Conservation (phyloP, 2,797 vertebrate genomes). For the Anguilla obscura region DNA sequence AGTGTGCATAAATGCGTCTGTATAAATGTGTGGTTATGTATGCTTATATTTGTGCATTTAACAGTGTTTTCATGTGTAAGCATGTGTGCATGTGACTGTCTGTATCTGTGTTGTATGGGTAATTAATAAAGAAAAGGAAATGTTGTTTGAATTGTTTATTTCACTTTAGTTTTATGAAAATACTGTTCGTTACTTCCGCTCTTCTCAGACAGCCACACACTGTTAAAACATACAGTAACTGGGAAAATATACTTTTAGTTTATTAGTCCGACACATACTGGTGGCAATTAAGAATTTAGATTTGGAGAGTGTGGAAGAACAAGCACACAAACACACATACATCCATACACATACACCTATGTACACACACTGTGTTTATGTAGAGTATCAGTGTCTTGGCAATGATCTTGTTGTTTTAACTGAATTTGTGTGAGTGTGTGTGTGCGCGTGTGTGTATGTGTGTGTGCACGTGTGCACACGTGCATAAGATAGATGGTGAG, state of each 20-base stretch:
- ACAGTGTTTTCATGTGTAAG: no score
- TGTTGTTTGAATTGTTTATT: constrained; percentile 49
- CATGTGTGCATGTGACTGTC: no score
- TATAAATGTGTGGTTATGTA: no score
- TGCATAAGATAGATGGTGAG: constrained; percentile 2
- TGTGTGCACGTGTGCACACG: neutral
- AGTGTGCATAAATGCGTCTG: neutral
- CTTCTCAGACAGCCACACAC: constrained; percentile 36
- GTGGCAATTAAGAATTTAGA: constrained; percentile 26
- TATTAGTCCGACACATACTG: constrained; percentile 42
- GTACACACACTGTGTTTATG: constrained; percentile 1
- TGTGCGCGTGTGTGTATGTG: neutral
- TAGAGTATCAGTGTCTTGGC: neutral
- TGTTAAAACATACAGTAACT: constrained; percentile 44
- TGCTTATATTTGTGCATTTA: no score
- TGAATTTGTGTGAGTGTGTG: constrained; percentile 11
- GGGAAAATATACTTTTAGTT: constrained; percentile 76
- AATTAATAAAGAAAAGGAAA: neutral
- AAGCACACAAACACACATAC: constrained; percentile 6
- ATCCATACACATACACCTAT: neutral
- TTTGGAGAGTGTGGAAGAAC: constrained; percentile 12
- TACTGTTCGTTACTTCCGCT: constrained; percentile 40
- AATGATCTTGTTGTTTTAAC: neutral
- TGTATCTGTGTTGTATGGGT: no score
- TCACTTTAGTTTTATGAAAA: constrained; percentile 53